A percentile compares a stretch with the other conserved stretches of the same genome.
Conservation (phyloP, 2,888 invertebrate genomes). For the Stenodera caucasica region DNA sequence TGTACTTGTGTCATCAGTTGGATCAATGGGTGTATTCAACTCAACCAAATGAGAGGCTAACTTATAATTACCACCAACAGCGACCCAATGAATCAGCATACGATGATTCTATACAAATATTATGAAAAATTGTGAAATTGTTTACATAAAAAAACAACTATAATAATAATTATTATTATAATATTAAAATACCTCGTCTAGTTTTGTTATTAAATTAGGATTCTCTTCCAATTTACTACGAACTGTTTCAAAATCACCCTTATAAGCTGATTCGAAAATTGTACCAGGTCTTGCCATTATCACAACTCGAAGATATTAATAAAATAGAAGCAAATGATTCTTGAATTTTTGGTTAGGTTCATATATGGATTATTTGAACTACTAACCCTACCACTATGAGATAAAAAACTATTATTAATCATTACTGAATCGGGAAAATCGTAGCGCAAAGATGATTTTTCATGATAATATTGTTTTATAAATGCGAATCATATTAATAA, state of each 20-base stretch:
- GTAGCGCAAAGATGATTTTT: too few species aligned
- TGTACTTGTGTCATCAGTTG: conserved; percentile 72
- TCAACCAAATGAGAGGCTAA: conserved; percentile 71
- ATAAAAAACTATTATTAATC: too few species aligned
- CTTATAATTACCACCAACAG: conserved; percentile 74
- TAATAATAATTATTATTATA: too few species aligned
- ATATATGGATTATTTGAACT: neutral
- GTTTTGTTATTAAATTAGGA: conserved; percentile 54
- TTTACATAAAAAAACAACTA: too few species aligned
- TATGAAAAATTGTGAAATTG: conserved; percentile 12
- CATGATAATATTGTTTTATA: too few species aligned
- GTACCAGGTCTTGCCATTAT: conserved; percentile 39
- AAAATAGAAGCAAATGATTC: neutral
- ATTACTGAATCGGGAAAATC: too few species aligned
- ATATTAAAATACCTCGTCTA: conserved; percentile 60
- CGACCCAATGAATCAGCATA: conserved; percentile 78
- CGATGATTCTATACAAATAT: conserved; percentile 73
- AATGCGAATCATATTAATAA: too few species aligned
- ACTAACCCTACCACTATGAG: neutral
- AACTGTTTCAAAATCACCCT: conserved; percentile 70
- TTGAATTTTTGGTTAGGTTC: neutral
- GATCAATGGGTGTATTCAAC: conserved; percentile 68
- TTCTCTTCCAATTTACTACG: conserved; percentile 65
- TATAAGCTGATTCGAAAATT: conserved; percentile 69
- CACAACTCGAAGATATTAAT: neutral